Conservation (phyloP, 2,113 vertebrate species). For the Platichthys stellatus region DNA sequence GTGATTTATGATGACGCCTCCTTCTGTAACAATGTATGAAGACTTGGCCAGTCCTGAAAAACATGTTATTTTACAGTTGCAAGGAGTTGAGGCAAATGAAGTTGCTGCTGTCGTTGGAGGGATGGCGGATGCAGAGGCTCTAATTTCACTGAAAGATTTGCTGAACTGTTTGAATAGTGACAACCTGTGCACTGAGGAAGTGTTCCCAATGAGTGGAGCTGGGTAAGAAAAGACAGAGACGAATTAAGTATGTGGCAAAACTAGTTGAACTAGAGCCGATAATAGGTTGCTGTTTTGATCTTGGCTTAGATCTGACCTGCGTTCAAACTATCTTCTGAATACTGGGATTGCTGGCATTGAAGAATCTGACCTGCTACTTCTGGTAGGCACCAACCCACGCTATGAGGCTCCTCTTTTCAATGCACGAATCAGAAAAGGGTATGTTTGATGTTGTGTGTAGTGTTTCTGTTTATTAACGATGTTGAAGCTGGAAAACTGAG, state of each 20-base stretch:
- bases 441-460: slow-evolving; percentile 48
- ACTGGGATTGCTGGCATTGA: slow-evolving; percentile 90
- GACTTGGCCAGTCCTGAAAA: neutral
- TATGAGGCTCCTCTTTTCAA: slow-evolving; percentile 92
- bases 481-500: neutral
- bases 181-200: slow-evolving; percentile 88
- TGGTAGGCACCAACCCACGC: slow-evolving; percentile 91
- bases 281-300: neutral
- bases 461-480: neutral
- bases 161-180: slow-evolving; percentile 89
- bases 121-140: slow-evolving; percentile 90
- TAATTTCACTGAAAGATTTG: slow-evolving; percentile 90
- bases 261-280: neutral
- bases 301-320: slow-evolving; percentile 85
- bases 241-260: neutral
- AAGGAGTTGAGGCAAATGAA: slow-evolving; percentile 82
- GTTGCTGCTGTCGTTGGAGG: slow-evolving; percentile 90
- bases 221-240: slow-evolving; percentile 78
- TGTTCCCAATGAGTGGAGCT: slow-evolving; percentile 88
- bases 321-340: slow-evolving; percentile 91
- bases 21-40: neutral
- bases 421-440: slow-evolving; percentile 91
- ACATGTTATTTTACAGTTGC: slow-evolving; percentile 80
- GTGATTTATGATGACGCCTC: slow-evolving; percentile 42
- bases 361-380: slow-evolving; percentile 89